Percentiles rank a stretch among this genome's conserved stretches.
phyloP scores from a whole-genome alignment of 2,797 vertebrate species.

The Mastacembelus armatus region DNA sequence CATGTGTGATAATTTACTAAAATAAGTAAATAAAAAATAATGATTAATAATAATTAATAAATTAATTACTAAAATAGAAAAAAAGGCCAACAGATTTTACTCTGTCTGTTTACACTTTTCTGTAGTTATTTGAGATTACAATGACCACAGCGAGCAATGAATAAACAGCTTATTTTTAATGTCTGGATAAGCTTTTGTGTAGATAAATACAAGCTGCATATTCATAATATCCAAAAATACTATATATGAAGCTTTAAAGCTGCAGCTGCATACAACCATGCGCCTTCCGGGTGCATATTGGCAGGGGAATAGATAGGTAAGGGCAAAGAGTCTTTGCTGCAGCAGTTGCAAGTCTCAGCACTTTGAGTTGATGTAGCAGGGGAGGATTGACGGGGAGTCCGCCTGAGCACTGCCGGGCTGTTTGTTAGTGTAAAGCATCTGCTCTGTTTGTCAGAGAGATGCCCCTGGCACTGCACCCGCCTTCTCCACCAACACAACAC shows the following conservation, averaged over 20 bases:
- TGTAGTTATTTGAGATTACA: slow-evolving; percentile 53
- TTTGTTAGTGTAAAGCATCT: slow-evolving; percentile 89
- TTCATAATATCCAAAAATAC: slow-evolving; percentile 46
- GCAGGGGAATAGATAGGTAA: slow-evolving; percentile 60
- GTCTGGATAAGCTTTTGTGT: slow-evolving; percentile 51
- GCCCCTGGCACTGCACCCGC: slow-evolving; percentile 71
- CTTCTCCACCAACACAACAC: slow-evolving; percentile 53
- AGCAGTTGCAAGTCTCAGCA: slow-evolving; percentile 74
- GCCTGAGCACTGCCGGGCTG: slow-evolving; percentile 69
- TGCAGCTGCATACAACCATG: no score
- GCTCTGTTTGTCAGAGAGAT: slow-evolving; percentile 84
- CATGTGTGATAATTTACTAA: no score
- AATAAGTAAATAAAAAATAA: no score
- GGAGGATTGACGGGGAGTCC: slow-evolving; percentile 71
- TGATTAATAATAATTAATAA: slow-evolving; percentile 1
- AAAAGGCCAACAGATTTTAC: slow-evolving; percentile 12
- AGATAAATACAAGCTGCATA: slow-evolving; percentile 55
- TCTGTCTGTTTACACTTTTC: slow-evolving; percentile 37
- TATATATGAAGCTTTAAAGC: slow-evolving; percentile 49
- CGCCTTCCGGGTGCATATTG: no score
- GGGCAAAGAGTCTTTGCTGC: slow-evolving; percentile 67
- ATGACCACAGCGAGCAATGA: slow-evolving; percentile 31
- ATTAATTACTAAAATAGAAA: no score
- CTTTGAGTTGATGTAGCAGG: slow-evolving; percentile 75
- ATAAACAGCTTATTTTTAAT: slow-evolving; percentile 66